Evolutionary conservation across 2,888 invertebrate species (phyloP).

Genomic region (Harmothoe impar): DNA sequence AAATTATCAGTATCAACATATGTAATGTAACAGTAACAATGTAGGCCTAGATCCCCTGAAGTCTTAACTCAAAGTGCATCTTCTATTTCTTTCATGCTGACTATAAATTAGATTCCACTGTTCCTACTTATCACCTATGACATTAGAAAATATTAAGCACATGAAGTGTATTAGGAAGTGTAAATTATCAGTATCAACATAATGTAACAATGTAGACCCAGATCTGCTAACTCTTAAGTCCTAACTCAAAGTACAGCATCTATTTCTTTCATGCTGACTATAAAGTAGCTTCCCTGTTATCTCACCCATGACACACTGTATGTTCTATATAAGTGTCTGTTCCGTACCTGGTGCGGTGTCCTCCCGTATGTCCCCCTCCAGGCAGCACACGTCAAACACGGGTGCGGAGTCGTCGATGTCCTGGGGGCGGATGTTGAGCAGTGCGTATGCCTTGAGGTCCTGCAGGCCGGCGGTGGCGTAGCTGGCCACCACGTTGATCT

Average conservation of each 20-base stretch:
- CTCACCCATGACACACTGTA: background rate
- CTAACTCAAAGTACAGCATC: background rate
- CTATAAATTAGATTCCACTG: background rate
- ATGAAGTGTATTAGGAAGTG: no score
- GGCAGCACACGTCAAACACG: conserved; percentile 69
- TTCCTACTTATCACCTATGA: background rate
- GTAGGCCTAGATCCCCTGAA: no score
- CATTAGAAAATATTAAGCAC: background rate
- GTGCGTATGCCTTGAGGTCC: conserved; percentile 67
- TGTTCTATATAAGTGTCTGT: background rate
- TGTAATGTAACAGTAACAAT: no score
- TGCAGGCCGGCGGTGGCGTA: conserved; percentile 25
- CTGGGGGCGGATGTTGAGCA: conserved; percentile 66
- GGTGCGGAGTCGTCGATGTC: conserved; percentile 72
- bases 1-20: background rate
- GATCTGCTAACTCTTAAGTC: background rate
- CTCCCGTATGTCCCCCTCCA: conserved; percentile 67
- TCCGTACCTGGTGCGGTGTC: conserved; percentile 30
- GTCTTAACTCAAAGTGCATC: background rate
- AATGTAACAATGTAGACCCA: background rate
- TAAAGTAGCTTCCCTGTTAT: background rate
- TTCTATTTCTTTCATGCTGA: background rate
- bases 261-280: background rate
- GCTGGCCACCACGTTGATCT: conserved; percentile 70
- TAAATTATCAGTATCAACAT: background rate